These are phyloP conservation scores for Melanotaenia nigrans DNA, from an alignment of 2,797 vertebrate genomes.

Conservation along the genomic window DNA sequence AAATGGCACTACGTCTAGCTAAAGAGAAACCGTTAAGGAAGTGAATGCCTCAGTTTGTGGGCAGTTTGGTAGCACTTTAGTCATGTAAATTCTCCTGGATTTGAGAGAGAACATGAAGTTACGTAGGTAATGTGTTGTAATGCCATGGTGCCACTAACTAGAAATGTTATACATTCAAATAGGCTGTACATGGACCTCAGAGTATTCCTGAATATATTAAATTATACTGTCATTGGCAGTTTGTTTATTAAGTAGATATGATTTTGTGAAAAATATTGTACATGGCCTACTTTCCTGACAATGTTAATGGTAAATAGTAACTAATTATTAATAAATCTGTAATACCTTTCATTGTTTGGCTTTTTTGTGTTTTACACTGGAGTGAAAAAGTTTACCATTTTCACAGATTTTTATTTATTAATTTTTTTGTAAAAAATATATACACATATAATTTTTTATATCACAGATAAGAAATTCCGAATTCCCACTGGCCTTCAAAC, in stretches of 20 bases:
- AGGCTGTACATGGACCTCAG: constrained; percentile 71
- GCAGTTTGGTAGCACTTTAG: constrained; percentile 74
- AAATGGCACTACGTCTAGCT: constrained; percentile 54
- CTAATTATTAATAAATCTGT: constrained; percentile 78
- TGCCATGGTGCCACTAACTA: constrained; percentile 73
- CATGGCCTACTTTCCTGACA: constrained; percentile 73
- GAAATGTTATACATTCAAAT: constrained; percentile 79
- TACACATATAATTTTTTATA: no score
- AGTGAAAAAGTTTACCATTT: no score
- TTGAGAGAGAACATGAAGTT: constrained; percentile 51
- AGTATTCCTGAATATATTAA: constrained; percentile 70
- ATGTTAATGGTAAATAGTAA: constrained; percentile 71
- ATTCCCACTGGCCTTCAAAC: neutral
- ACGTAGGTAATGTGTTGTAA: constrained; percentile 63
- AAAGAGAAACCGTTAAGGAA: constrained; percentile 47
- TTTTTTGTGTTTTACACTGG: neutral
- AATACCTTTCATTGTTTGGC: constrained; percentile 46
- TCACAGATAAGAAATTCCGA: no score
- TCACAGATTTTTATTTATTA: no score
- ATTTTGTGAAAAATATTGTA: constrained; percentile 81
- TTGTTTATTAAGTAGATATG: constrained; percentile 72
- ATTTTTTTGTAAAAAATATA: no score
- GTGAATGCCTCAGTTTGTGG: constrained; percentile 40
- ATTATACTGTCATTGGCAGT: constrained; percentile 77
- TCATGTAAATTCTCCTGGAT: constrained; percentile 53